phyloP scores from a whole-genome alignment of 2,113 vertebrate genomes.

The Zeus faber region DNA sequence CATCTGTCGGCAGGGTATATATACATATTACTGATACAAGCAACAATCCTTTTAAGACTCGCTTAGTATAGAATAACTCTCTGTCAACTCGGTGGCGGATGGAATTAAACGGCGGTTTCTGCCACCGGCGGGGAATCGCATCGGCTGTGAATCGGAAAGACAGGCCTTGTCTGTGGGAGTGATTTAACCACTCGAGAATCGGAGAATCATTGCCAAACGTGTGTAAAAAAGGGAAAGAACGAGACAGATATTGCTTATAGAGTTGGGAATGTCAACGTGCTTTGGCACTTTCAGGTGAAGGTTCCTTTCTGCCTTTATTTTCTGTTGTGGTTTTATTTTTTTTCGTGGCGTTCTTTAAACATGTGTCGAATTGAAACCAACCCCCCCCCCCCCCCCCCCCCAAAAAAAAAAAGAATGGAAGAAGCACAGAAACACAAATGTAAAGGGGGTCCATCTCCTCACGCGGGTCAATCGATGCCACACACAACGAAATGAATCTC shows the following conservation, averaged over 20 bases:
- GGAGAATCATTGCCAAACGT: slow-evolving; percentile 46
- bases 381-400: slow-evolving; percentile 18
- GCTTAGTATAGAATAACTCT: slow-evolving; percentile 18
- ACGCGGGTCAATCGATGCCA: slow-evolving; percentile 17
- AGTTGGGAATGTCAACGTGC: slow-evolving; percentile 46
- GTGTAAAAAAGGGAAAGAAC: slow-evolving; percentile 1
- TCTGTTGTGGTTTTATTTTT: slow-evolving; percentile 30
- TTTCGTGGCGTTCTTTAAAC: slow-evolving; percentile 18
- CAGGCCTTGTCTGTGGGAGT: slow-evolving; percentile 24
- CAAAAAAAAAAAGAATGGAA: too few relatives aligned
- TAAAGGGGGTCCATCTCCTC: slow-evolving; percentile 19
- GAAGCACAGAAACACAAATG: slow-evolving; percentile 48
- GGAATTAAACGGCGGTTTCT: slow-evolving; percentile 14
- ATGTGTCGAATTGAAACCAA: slow-evolving; percentile 26
- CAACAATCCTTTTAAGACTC: slow-evolving; percentile 67
- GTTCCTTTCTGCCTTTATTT: slow-evolving; percentile 30
- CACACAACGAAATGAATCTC: too few relatives aligned
- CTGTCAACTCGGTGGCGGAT: not conserved
- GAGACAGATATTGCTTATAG: slow-evolving; percentile 13
- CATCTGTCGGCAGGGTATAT: slow-evolving; percentile 20
- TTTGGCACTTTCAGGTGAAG: slow-evolving; percentile 49
- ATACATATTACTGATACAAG: slow-evolving; percentile 26
- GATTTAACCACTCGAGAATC: slow-evolving; percentile 4
- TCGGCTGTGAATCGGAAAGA: not conserved
- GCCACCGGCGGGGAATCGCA: not conserved